phyloP scores from a whole-genome alignment of 2,113 vertebrate genomes.

The Campylomormyrus tamandua region DNA sequence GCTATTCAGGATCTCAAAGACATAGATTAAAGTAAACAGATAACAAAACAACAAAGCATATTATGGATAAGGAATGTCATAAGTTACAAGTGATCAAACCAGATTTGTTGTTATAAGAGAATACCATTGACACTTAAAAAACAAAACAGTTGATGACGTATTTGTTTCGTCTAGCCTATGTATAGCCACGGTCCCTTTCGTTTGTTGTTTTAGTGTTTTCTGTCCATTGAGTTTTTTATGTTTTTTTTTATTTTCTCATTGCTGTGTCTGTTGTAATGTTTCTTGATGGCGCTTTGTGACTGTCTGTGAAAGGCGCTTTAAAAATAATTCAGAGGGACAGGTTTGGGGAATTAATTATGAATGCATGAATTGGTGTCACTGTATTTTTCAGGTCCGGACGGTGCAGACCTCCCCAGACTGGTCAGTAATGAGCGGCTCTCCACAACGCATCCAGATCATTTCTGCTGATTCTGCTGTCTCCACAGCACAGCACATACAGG shows the following conservation, averaged over 20 bases:
- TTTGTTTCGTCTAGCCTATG: background rate
- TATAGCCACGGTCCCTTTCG: background rate
- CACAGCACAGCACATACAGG: conserved; percentile 82
- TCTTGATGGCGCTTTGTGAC: background rate
- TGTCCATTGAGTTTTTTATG: background rate
- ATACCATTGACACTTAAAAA: background rate
- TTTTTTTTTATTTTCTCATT: background rate
- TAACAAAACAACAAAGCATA: too few relatives aligned
- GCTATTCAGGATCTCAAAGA: too few relatives aligned
- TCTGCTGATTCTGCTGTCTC: conserved; percentile 76
- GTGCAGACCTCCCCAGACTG: conserved; percentile 67
- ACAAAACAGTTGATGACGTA: background rate
- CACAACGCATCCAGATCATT: conserved; percentile 86
- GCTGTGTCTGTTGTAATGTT: background rate
- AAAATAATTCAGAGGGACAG: background rate
- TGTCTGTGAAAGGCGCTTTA: background rate
- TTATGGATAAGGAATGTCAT: too few relatives aligned
- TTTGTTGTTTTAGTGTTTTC: background rate
- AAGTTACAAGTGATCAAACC: too few relatives aligned
- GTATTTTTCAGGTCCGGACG: conserved; percentile 55
- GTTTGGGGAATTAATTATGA: background rate
- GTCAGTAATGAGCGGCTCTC: conserved; percentile 88
- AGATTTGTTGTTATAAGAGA: too few relatives aligned
- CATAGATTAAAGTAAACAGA: too few relatives aligned
- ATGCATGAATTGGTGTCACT: background rate